Evolutionary conservation across 2,113 vertebrate genomes (phyloP), one percentile per base, ranked within the genome.

Genomic region (Pelecanoides urinatrix): DNA sequence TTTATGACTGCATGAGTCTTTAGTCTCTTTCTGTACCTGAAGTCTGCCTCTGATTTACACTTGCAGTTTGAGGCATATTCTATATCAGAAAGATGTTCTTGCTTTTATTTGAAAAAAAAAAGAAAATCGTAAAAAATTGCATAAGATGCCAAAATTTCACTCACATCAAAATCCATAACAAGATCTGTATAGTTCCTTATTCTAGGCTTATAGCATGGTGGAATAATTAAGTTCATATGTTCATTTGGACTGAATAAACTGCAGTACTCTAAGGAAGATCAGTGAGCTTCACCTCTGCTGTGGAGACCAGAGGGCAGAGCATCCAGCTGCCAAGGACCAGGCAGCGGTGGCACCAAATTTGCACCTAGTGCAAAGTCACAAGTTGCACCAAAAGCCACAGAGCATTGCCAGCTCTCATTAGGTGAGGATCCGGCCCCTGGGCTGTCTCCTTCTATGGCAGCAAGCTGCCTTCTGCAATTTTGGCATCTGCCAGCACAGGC

Each of bases 1-100:
- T 97, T 96, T 97, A 96, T 92, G 94, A 92, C 47, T 2, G 0
- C 30, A n/a, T 29, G 30, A 73, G 44, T 38, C 66, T 94, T 96
- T 91, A 78, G 42, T 96, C 59, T 93, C 26, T 22, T 95, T 86
- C 61, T 97, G 76, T 96, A 92, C 83, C 26, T 84, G 77, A 96
- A 85, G 19, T 83, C 77, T 92, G 78, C n/a, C 66, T 52, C 49
- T 97, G 96, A 95, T 97, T 98, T 94, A 97, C 80, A 77, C 20
- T 85, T 96, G 72, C 68, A 88, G 55, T 58, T 88, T 92, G 84
- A 97, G 72, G 53, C 42, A 26, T 89, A 82, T 66, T 94, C 40
- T 71, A 32, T 92, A 74, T 93, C 88, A 86, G 72, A 96, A 97
- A 88, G 59, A 82, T 80, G 56, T 94, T 79, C 73, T 88, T 83